Evolutionary conservation across 2,888 invertebrate species (phyloP).

Genomic region (Hydraecia micacea): DNA sequence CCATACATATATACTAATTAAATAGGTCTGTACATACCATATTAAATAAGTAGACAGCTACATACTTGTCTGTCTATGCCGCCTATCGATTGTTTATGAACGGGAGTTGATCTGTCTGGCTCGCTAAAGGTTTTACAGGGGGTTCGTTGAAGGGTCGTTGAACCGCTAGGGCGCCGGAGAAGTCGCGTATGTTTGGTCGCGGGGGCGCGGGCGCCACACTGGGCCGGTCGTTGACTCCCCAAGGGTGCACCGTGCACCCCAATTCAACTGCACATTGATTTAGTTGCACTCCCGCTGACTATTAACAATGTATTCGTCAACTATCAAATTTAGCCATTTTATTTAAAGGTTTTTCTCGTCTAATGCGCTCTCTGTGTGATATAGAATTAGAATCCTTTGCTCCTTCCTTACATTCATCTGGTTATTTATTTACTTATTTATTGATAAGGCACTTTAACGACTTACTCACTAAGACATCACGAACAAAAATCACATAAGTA

Average conservation of each 20-base stretch:
- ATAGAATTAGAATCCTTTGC: not conserved
- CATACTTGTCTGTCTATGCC: slow-evolving; percentile 48
- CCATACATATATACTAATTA: no score
- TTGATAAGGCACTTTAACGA: not conserved
- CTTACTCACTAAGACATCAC: not conserved
- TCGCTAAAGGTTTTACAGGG: slow-evolving; percentile 75
- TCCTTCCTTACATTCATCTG: not conserved
- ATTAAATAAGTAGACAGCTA: slow-evolving; percentile 34
- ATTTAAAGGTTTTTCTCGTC: not conserved
- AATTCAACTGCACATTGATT: slow-evolving; percentile 78
- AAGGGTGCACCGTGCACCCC: slow-evolving; percentile 76
- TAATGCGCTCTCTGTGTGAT: not conserved
- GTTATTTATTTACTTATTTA: not conserved
- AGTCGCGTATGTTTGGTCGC: slow-evolving; percentile 76
- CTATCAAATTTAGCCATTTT: not conserved
- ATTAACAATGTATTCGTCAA: not conserved
- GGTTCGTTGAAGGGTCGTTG: slow-evolving; percentile 81
- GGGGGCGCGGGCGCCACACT: slow-evolving; percentile 81
- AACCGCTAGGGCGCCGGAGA: slow-evolving; percentile 84
- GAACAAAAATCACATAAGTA: no score
- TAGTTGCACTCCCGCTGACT: slow-evolving; percentile 67
- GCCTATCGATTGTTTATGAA: slow-evolving; percentile 66
- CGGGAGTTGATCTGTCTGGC: slow-evolving; percentile 72
- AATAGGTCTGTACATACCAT: slow-evolving; percentile 7
- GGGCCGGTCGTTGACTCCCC: slow-evolving; percentile 86